These are phyloP conservation scores for Nilaparvata lugens DNA, from an alignment of 1,140 invertebrate genomes.

Conservation along the genomic window DNA sequence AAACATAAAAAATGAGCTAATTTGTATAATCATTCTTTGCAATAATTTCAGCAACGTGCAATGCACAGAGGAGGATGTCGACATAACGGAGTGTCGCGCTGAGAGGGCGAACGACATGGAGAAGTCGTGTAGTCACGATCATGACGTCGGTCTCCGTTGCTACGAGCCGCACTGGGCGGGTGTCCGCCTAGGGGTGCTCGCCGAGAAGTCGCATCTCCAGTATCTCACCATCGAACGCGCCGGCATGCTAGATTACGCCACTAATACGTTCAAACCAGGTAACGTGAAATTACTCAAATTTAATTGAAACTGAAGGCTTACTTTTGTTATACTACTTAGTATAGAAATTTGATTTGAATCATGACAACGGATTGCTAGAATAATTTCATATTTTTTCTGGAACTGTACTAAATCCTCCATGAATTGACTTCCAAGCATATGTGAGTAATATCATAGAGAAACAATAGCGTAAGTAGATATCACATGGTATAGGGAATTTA, in stretches of 20 bases:
- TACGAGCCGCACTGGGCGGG: conserved; percentile 89
- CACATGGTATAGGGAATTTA: too few species aligned
- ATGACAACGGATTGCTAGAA: too few species aligned
- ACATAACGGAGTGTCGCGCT: conserved; percentile 78
- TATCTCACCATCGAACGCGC: conserved; percentile 83
- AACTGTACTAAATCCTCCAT: too few species aligned
- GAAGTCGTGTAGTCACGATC: conserved; percentile 79
- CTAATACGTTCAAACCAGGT: conserved; percentile 76
- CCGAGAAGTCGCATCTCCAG: conserved; percentile 78
- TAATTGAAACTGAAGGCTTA: too few species aligned
- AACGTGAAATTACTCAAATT: too few species aligned
- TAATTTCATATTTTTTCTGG: too few species aligned
- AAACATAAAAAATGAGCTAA: conserved; percentile 4
- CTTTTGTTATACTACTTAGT: not conserved
- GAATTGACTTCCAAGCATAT: too few species aligned
- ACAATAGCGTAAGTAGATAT: too few species aligned
- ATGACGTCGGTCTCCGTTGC: conserved; percentile 82
- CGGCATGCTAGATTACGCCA: conserved; percentile 88
- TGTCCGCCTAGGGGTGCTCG: conserved; percentile 75
- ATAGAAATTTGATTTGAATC: too few species aligned
- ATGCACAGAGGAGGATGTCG: conserved; percentile 86
- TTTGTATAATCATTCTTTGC: too few species aligned
- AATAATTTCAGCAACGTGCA: conserved; percentile 61
- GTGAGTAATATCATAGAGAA: too few species aligned
- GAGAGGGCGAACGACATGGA: conserved; percentile 68